Base-by-base conservation (phyloP, 2,888 invertebrate genomes). In the Tethea ocularis region DNA sequence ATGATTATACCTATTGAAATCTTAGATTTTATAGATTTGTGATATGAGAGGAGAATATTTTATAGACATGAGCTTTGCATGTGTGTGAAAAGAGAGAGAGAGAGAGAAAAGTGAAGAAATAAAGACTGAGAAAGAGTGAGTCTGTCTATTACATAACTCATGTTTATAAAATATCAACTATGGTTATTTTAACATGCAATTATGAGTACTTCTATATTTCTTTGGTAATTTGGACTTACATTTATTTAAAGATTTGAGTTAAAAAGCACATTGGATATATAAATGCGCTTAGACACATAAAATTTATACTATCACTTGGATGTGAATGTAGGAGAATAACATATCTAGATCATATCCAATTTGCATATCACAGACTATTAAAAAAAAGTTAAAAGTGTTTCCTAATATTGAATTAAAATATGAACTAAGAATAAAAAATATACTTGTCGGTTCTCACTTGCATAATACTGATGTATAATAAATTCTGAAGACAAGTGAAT, bases 311-410 rank as follows among this genome's bases (percentile, higher is more conserved):
- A 20, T 46, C 46, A 46, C 46, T 20, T 20, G n/a, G 46, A 46
- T 46, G 46, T 46, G 46, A 46, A 46, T 46, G 46, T 46, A 46
- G 46, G 46, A 46, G 6, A 10, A 46, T 46, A 10, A n/a, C 41
- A 41, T 20, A 38, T 38, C 38, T n/a, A 46, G 20, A 2, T 1
- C 17, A 10, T 15, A 20, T 7, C 46, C 20, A 46, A 20, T 10
- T 15, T 46, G n/a, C 10, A 38, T 38, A 46, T 46, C 46, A 46
- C 46, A 20, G 10, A 10, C 46, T 8, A 46, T 10, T n/a, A 46
- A 17, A 46, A 46, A 10, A 8, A 17, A 20, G 20, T 15, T 7
- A 41, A 41, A 17, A 17, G n/a, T 17, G 36, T 36, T 36, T 15
- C 15, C 15, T 36, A 15, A 36, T 15, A 36, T 5, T 36, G 15